Evolutionary conservation across 2,113 vertebrate genomes (phyloP).

Genomic region (Myotis lucifugus): DNA sequence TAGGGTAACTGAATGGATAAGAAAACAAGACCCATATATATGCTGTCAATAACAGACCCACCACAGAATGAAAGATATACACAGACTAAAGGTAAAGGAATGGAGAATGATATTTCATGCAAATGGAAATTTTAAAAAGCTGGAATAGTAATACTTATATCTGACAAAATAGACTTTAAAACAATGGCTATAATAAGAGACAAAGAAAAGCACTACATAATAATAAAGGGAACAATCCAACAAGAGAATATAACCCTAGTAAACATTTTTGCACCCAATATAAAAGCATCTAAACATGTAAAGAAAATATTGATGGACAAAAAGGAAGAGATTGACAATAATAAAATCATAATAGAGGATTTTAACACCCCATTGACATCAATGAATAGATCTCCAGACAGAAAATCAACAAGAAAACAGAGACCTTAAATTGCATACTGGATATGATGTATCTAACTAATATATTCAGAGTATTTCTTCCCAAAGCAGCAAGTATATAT

Average conservation of each 20-base stretch:
- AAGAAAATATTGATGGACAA: background rate
- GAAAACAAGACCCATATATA: background rate
- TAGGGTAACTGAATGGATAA: background rate
- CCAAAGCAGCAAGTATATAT: too few species aligned
- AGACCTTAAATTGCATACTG: too few species aligned
- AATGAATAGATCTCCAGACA: background rate
- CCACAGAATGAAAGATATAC: background rate
- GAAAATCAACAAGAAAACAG: background rate
- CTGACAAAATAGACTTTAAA: background rate
- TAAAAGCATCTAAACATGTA: background rate
- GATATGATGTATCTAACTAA: too few species aligned
- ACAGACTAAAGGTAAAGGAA: background rate
- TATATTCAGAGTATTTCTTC: too few species aligned
- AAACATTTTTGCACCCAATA: background rate
- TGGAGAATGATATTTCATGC: background rate
- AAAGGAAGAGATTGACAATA: background rate
- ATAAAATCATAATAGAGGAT: background rate
- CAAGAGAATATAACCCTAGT: background rate
- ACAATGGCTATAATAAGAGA: background rate
- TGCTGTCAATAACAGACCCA: background rate
- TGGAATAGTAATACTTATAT: background rate
- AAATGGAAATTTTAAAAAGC: background rate
- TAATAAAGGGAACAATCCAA: background rate
- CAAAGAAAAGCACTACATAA: background rate
- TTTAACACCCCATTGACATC: background rate